phyloP scores from a whole-genome alignment of 2,888 invertebrate genomes.

The Lasioglossum calceatum region DNA sequence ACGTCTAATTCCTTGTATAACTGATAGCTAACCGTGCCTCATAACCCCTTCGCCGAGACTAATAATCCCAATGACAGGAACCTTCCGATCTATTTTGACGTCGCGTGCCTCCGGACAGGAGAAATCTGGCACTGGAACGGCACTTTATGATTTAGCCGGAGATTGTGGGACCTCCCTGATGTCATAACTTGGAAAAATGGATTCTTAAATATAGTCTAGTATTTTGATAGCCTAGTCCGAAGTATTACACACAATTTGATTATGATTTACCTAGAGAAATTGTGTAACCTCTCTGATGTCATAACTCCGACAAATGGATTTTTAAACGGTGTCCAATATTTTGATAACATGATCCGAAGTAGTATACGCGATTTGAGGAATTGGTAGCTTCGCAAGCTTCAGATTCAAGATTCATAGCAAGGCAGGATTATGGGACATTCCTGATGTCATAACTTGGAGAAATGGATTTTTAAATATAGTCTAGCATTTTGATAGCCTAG shows the following conservation, averaged over 20 bases:
- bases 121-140: constrained; percentile 25
- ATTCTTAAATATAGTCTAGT: neutral
- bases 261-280: too few relatives aligned
- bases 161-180: neutral
- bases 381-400: too few relatives aligned
- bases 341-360: neutral
- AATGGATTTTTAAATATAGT: neutral
- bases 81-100: constrained; percentile 52
- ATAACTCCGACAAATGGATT: too few relatives aligned
- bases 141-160: constrained; percentile 1
- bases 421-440: neutral
- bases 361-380: neutral
- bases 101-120: constrained; percentile 8
- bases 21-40: constrained; percentile 73
- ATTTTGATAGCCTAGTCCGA: too few relatives aligned
- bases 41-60: constrained; percentile 75
- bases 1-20: constrained; percentile 77
- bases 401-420: too few relatives aligned
- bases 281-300: too few relatives aligned
- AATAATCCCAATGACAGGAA: constrained; percentile 61
- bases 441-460: neutral
- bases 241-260: too few relatives aligned
- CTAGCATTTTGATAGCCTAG: too few relatives aligned
- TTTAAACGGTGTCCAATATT: too few relatives aligned
- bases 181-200: neutral